Evolutionary conservation across 2,797 vertebrate genomes (phyloP), one percentile per base, ranked within the genome.

Genomic region (Sebastiscus tertius): DNA sequence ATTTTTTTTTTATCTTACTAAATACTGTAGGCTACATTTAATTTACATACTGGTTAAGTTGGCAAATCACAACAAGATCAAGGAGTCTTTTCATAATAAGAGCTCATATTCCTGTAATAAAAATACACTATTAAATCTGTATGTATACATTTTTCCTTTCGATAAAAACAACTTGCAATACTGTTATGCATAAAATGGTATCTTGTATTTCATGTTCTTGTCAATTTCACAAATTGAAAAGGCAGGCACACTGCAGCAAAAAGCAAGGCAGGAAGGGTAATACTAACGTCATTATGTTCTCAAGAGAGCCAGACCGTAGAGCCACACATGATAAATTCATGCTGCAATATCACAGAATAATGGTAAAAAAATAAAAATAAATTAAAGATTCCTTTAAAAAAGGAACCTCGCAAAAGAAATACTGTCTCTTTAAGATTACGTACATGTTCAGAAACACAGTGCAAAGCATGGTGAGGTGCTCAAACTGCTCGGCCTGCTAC

Each of bases 191-290:
- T 89, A 93, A 95, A 94, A 94, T 89, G 78, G 42, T 90, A 79
- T 93, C 76, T 86, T 90, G 84, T 87, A 82, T 85, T 87, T 52
- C 20, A 90, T 67, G 84, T 94, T 96, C 96, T 96, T 96, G 96
- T 96, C 96, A 96, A 96, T 96, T 96, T 96, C 96, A 96, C 96
- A 96, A 96, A 96, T 95, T 94, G 94, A 93, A 93, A 94, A 94
- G 89, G 91, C 93, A 95, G 93, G 93, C 94, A 94, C 93, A 94
- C 89, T 93, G 95, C 93, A 94, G 94, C 91, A 92, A 89, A 92
- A 93, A 94, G 93, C 94, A 94, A 94, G 93, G 94, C 91, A 94
- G 84, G 87, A 91, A 86, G 88, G 93, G 90, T 86, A 93, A 92
- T 81, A 83, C 79, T 86, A 83, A 87, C 77, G 76, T 90, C 80